Conservation (phyloP, 2,888 invertebrate genomes). For the Athripsodes cinereus region DNA sequence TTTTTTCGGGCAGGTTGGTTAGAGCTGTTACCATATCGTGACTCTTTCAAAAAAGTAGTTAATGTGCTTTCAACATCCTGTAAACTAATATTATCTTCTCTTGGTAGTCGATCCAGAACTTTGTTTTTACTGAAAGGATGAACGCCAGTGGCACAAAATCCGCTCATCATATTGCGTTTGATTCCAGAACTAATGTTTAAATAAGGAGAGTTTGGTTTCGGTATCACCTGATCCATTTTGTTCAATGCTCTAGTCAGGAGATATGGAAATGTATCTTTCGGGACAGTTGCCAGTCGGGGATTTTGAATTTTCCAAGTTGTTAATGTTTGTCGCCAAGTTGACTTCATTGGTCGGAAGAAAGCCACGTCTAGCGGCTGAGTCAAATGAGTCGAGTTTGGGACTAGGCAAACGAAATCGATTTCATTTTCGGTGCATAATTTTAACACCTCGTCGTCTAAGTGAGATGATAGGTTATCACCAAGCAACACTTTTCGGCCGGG, state of each 20-base stretch:
- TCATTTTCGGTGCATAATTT: not conserved
- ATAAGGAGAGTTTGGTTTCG: too few species aligned
- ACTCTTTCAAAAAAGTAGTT: too few species aligned
- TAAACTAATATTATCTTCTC: not conserved
- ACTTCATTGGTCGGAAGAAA: not conserved
- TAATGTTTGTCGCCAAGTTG: not conserved
- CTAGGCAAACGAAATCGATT: not conserved
- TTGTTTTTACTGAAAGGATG: not conserved
- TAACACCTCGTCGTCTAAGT: not conserved
- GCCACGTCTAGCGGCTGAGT: not conserved
- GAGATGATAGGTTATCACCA: not conserved
- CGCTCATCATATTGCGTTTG: not conserved
- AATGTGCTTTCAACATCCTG: not conserved
- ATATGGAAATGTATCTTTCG: not conserved
- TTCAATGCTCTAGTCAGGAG: not conserved
- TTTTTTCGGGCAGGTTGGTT: not conserved
- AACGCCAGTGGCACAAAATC: not conserved
- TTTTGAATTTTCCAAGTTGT: not conserved
- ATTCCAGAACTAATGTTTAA: not conserved
- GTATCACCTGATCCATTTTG: not conserved
- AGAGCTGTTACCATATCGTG: not conserved
- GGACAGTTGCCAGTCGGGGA: not conserved
- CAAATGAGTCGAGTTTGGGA: not conserved
- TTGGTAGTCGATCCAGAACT: not conserved
- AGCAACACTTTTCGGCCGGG: not conserved